These are phyloP conservation scores for Trissoscelio sp. DNA, from an alignment of 2,888 invertebrate genomes.

Conservation along the genomic window DNA sequence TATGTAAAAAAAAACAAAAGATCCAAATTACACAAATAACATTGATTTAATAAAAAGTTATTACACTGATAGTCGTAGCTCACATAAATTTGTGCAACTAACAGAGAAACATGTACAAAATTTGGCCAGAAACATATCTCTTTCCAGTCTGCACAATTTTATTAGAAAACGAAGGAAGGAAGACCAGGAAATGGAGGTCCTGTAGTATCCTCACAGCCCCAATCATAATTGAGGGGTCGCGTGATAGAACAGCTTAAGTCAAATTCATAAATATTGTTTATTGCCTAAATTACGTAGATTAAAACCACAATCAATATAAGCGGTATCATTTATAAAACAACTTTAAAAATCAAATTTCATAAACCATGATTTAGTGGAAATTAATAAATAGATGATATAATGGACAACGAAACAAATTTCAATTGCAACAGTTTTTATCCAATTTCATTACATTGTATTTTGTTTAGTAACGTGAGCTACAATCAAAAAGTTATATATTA, in stretches of 20 bases:
- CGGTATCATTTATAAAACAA: conserved; percentile 36
- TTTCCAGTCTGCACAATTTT: conserved; percentile 16
- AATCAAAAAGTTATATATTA: background rate
- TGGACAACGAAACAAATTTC: conserved; percentile 3
- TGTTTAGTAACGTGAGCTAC: background rate
- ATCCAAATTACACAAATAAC: conserved; percentile 47
- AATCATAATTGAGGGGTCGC: conserved; percentile 67
- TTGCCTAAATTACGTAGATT: conserved; percentile 66
- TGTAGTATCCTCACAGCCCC: conserved; percentile 66
- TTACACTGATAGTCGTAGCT: conserved; percentile 50
- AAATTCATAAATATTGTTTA: conserved; percentile 69
- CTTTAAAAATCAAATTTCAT: conserved; percentile 11
- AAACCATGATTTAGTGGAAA: conserved; percentile 32
- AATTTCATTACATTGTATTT: background rate
- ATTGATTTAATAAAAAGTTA: conserved; percentile 62
- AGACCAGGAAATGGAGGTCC: conserved; percentile 66
- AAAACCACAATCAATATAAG: conserved; percentile 62
- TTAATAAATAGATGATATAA: conserved; percentile 30
- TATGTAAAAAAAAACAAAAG: too few relatives aligned
- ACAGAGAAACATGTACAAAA: conserved; percentile 45
- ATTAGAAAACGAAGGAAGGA: conserved; percentile 51
- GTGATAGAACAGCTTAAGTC: conserved; percentile 67
- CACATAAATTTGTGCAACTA: conserved; percentile 62
- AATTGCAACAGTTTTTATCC: conserved; percentile 17
- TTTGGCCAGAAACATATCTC: conserved; percentile 44